Conservation (phyloP, 2,797 vertebrate genomes). For the Ptychadena robeensis region DNA sequence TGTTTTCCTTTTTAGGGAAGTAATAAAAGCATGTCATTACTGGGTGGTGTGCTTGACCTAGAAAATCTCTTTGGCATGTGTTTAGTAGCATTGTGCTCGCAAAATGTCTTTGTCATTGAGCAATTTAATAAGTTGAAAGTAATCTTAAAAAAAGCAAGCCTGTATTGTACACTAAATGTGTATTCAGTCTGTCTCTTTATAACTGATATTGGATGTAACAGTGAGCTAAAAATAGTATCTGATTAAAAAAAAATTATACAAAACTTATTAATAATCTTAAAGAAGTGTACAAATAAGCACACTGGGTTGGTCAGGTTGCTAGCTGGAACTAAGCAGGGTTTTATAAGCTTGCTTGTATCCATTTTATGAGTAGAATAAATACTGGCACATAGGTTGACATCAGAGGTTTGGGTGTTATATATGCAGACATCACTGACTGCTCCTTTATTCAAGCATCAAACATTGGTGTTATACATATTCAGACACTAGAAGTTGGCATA, state of each 20-base stretch:
- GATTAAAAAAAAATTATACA: background rate
- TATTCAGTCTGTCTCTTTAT: background rate
- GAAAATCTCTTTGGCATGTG: background rate
- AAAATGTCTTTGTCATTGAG: slow-evolving; percentile 13
- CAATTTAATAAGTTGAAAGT: slow-evolving; percentile 11
- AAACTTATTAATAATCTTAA: background rate
- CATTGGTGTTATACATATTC: too few species aligned
- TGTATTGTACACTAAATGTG: background rate
- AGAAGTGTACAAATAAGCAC: too few species aligned
- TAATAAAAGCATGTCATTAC: slow-evolving; percentile 30
- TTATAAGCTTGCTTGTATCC: too few species aligned
- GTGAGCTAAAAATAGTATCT: background rate
- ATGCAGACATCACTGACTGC: too few species aligned
- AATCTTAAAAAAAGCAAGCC: background rate
- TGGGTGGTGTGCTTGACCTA: slow-evolving; percentile 14
- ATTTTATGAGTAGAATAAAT: too few species aligned
- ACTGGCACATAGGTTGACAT: too few species aligned
- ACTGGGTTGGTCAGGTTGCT: background rate
- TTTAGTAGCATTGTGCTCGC: background rate
- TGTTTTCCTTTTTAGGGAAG: slow-evolving; percentile 35
- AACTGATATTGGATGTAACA: background rate
- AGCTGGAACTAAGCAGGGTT: background rate
- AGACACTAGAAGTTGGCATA: too few species aligned
- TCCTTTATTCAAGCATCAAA: too few species aligned
- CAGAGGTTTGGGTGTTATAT: too few species aligned